Evolutionary conservation across 2,888 invertebrate genomes (phyloP), one percentile per base, ranked within the genome.

Genomic region (Calliopum simillimum): DNA sequence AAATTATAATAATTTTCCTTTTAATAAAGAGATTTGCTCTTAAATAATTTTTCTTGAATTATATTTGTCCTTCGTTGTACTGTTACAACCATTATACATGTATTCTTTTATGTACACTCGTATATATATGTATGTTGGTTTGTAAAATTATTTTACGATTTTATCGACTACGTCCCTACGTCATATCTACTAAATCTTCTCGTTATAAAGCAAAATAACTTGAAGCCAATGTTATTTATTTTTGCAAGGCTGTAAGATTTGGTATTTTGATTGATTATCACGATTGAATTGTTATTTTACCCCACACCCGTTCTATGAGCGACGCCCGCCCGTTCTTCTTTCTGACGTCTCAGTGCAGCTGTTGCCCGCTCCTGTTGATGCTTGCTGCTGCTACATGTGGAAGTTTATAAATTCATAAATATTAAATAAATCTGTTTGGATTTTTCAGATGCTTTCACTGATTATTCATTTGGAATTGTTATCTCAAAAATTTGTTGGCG

Each of bases 261-360:
- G 19, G 16, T 61, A 3, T 13, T 44, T 61, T 61, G 61, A 61
- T 61, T 61, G 61, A 61, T 61, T 61, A 46, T 61, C 61, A 46
- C 13, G 61, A 61, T 61, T 47, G 46, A 61, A 47, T 61, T 21
- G 46, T 33, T 33, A 12, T 33, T 33, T 19, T 33, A 16, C 19
- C 41, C 41, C 16, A 8, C 6, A 13, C 49, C n/a, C 49, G 13
- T 16, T 49, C 2, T n/a, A 47, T 3, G 11, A 47, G 33, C 47
- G 47, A 11, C 8, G 14, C 6, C 14, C 47, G n/a, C 16, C 47
- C 13, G n/a, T 4, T 11, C 51, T 51, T 16, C 21, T 53, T 53
- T 53, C 5, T 12, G 13, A 19, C 21, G 23, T 21, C 21, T 53
- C 21, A 53, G 2, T 23, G 53, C 53, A 53, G 23, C 53, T 53